phyloP scores from a whole-genome alignment of 2,113 vertebrate species.

The Orcinus orca region DNA sequence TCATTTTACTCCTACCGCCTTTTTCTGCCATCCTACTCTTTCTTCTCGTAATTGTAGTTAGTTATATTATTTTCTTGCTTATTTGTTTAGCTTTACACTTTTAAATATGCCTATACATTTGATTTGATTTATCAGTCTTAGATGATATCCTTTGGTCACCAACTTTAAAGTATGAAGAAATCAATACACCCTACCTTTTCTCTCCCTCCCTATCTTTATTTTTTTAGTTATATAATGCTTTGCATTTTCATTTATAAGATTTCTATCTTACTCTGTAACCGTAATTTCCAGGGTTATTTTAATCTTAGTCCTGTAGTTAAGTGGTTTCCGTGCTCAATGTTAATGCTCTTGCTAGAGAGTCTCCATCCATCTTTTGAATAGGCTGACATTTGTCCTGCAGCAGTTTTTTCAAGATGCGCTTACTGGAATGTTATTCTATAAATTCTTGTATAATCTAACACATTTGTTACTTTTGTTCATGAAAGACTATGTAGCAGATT shows the following conservation, averaged over 20 bases:
- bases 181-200: background rate
- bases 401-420: background rate
- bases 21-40: background rate
- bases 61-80: conserved; percentile 11
- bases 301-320: background rate
- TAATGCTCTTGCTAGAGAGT: background rate
- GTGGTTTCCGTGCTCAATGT: background rate
- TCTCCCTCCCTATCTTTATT: background rate
- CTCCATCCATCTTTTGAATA: background rate
- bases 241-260: background rate
- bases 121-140: background rate
- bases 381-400: background rate
- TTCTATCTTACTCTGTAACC: background rate
- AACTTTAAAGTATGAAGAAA: background rate
- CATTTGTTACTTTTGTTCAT: background rate
- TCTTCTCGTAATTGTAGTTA: background rate
- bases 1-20: background rate
- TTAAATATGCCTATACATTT: background rate
- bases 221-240: conserved; percentile 3
- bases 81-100: background rate
- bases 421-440: background rate
- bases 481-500: background rate
- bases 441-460: background rate
- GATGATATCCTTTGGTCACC: background rate
- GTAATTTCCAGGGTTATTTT: background rate